These are phyloP conservation scores for Herpailurus yagouaroundi DNA, from an alignment of 2,113 vertebrate species.

Conservation along the genomic window DNA sequence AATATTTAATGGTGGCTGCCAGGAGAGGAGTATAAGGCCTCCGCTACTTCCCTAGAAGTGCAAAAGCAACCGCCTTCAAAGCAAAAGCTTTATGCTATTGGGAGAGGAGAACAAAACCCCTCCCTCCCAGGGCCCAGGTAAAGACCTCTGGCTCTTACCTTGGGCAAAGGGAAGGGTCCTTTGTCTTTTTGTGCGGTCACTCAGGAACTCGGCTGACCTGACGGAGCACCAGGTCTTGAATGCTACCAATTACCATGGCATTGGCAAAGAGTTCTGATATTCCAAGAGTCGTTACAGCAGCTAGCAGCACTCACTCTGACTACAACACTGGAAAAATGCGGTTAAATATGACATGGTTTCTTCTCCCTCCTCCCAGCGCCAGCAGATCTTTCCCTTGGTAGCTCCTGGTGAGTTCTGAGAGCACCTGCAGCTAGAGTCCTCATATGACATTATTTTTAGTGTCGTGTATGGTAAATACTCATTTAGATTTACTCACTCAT, in stretches of 20 bases:
- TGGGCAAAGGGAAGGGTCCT: neutral
- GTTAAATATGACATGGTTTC: neutral
- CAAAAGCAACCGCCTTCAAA: neutral
- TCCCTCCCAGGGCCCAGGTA: neutral
- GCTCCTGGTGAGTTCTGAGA: neutral
- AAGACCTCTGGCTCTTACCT: neutral
- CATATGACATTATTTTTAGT: neutral
- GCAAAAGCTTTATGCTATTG: neutral
- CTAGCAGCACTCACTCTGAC: neutral
- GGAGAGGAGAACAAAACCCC: neutral
- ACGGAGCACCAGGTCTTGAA: neutral
- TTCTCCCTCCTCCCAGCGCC: neutral
- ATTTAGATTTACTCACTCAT: neutral
- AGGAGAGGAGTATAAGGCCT: neutral
- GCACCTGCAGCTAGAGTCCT: neutral
- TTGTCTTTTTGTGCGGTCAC: neutral
- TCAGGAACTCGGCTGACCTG: neutral
- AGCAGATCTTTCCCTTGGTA: neutral
- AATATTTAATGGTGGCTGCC: neutral
- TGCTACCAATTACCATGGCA: neutral
- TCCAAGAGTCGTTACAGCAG: neutral
- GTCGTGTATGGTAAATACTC: neutral
- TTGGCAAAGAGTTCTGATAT: neutral
- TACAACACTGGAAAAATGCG: neutral
- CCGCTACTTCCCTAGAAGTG: neutral